Evolutionary conservation across 35 echinoderm and acorn worm species (phyloP).

Genomic region (Amphiura filiformis): DNA sequence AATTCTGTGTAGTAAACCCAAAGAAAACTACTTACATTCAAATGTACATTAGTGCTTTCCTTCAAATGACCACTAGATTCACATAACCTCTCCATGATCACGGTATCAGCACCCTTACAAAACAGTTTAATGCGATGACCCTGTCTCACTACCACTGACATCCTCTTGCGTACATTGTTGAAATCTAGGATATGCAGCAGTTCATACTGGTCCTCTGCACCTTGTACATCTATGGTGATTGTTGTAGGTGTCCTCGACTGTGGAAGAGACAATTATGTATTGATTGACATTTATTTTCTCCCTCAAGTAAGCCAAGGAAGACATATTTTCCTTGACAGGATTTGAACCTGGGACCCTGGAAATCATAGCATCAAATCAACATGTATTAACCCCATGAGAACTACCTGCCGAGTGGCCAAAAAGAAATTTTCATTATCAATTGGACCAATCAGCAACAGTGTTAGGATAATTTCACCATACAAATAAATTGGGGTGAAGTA

Average conservation of each 20-base stretch:
- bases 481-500: no score
- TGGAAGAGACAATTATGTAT: not conserved
- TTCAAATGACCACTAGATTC: conserved; percentile 48
- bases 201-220: conserved; percentile 79
- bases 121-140: conserved; percentile 78
- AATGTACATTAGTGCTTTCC: conserved; percentile 81
- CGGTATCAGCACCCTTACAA: conserved; percentile 94
- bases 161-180: conserved; percentile 95
- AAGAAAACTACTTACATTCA: conserved; percentile 88
- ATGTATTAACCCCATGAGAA: no score
- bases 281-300: not conserved
- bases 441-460: no score
- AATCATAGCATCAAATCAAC: no score
- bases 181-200: conserved; percentile 96
- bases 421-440: no score
- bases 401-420: no score
- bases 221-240: conserved; percentile 73
- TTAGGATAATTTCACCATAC: no score
- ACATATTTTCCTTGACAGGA: not conserved
- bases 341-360: no score
- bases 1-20: no score
- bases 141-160: conserved; percentile 91
- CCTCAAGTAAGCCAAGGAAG: not conserved
- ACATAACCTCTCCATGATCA: conserved; percentile 75
- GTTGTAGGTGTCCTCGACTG: conserved; percentile 91